Percentiles rank a stretch among this genome's conserved stretches.
phyloP scores from a whole-genome alignment of 2,888 invertebrate species.

The Mythimna loreyi region DNA sequence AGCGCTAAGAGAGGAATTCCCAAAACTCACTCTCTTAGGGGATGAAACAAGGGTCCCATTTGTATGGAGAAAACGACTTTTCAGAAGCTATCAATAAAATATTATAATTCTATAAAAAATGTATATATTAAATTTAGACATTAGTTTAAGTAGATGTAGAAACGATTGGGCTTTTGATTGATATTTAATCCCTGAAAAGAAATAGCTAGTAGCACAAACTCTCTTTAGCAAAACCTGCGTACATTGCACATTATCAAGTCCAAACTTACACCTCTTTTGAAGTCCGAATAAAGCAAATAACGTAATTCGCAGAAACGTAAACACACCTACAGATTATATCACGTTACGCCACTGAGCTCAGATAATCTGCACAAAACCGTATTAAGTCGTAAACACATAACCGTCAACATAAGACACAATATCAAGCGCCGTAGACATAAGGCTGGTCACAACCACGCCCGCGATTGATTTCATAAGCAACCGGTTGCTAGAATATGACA shows the following conservation, averaged over 20 bases:
- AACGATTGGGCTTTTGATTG: no score
- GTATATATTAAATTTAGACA: no score
- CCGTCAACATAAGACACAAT: conserved; percentile 42
- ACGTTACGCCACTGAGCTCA: conserved; percentile 24
- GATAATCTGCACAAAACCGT: conserved; percentile 29
- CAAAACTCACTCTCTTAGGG: no score
- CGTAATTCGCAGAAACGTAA: conserved; percentile 24
- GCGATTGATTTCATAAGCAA: conserved; percentile 59
- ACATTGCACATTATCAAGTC: not conserved
- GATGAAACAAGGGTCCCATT: no score
- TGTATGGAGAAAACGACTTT: no score
- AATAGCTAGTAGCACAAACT: not conserved
- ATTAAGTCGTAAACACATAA: conserved; percentile 30
- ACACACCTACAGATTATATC: conserved; percentile 50
- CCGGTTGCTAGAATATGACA: conserved; percentile 58
- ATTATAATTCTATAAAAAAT: no score
- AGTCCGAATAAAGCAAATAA: conserved; percentile 31
- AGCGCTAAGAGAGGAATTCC: no score
- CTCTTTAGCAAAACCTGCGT: not conserved
- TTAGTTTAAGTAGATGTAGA: no score
- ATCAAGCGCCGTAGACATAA: conserved; percentile 45
- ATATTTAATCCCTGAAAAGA: no score
- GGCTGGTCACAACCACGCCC: conserved; percentile 54
- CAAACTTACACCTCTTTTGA: not conserved
- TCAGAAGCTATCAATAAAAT: no score